Evolutionary conservation across 2,797 vertebrate species (phyloP), one percentile per base, ranked within the genome.

Genomic region (Pangasius larnaudii): DNA sequence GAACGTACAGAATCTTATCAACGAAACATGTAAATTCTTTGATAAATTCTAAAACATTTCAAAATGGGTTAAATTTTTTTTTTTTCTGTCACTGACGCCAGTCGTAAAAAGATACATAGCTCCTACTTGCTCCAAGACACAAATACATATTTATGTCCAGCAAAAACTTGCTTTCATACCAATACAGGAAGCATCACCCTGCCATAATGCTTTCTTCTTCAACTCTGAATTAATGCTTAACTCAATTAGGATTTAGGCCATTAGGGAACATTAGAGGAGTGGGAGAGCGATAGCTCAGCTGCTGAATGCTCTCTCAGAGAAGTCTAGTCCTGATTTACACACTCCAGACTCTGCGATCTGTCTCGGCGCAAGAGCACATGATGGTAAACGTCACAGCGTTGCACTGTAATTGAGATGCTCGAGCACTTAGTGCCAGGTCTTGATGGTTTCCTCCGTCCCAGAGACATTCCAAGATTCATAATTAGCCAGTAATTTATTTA

Each of bases 71-170:
- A 3, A n/a, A 49, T 49, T n/a, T n/a, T 61, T n/a, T 33, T 11
- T 24, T 58, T 39, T 0, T 19, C 56, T 8, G 0, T 58, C 69
- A 16, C 19, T 8, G 2, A 3, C 16, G 39, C 71, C 33, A 30
- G 24, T 78, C 71, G 1, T 78, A 30, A 53, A 30, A 53, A 72
- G 84, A 82, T 22, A 3, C 56, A 86, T 46, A 30, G 22, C 59
- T 39, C 5, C 6, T 39, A 14, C 63, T 86, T 8, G 13, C 59
- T 59, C 42, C 30, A 13, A 56, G 79, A 87, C 42, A 79, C 95
- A 96, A 95, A 95, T 96, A 95, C 96, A 96, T 96, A 94, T 96
- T 95, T 95, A 94, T 92, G 94, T 95, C 93, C 92, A 93, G 95
- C 92, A 92, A 95, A 94, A 95, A 94, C 92, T 94, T 92, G 92